Evolutionary conservation across 1,140 invertebrate genomes (phyloP).

Genomic region (Danaus plexippus): DNA sequence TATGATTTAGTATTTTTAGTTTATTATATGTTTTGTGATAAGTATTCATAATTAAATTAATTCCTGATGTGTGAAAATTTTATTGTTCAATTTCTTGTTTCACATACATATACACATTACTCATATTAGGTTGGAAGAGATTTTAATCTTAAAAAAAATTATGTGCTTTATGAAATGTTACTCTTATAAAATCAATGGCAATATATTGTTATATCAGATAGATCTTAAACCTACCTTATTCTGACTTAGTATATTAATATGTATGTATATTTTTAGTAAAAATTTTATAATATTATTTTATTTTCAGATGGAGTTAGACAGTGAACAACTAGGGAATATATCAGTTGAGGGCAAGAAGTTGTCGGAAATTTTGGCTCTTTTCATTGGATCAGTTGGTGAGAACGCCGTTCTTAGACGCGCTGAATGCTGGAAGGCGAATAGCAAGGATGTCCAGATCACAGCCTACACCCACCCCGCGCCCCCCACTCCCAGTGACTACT

Average conservation of each 20-base stretch:
- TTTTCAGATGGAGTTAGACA: conserved; percentile 76
- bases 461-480: conserved; percentile 83
- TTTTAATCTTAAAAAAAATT: too few relatives aligned
- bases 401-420: conserved; percentile 88
- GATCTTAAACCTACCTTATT: background rate
- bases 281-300: background rate
- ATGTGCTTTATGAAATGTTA: too few relatives aligned
- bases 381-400: conserved; percentile 90
- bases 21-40: too few relatives aligned
- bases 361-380: conserved; percentile 84
- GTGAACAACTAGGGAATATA: conserved; percentile 78
- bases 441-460: conserved; percentile 72
- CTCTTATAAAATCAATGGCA: too few relatives aligned
- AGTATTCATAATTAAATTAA: too few relatives aligned
- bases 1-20: too few relatives aligned
- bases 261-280: too few relatives aligned
- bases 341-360: conserved; percentile 76
- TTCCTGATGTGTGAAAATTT: too few relatives aligned
- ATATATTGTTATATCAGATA: too few relatives aligned
- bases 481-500: conserved; percentile 53
- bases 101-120: too few relatives aligned
- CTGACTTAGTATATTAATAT: background rate
- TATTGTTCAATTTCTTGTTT: too few relatives aligned
- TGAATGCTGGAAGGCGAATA: conserved; percentile 77
- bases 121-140: too few relatives aligned